phyloP scores from a whole-genome alignment of 2,888 invertebrate species.

The Macropis europaea region DNA sequence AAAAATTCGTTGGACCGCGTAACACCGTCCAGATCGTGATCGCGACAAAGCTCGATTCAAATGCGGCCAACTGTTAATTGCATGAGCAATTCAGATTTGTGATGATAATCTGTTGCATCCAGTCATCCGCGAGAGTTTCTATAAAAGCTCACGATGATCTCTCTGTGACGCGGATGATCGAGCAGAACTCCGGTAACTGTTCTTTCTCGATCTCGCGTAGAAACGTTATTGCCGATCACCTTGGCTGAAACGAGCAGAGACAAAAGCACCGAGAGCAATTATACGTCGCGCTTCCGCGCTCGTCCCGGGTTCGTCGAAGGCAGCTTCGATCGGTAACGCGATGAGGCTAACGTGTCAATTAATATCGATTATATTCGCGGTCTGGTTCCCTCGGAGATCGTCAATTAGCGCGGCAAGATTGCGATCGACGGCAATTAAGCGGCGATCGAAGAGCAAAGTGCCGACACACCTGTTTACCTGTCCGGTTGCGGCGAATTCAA shows the following conservation, averaged over 20 bases:
- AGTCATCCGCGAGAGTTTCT: constrained; percentile 12
- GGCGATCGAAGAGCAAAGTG: constrained; percentile 39
- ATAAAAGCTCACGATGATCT: constrained; percentile 17
- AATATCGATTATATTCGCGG: constrained; percentile 60
- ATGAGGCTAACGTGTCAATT: constrained; percentile 66
- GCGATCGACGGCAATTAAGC: constrained; percentile 57
- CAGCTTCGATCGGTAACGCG: constrained; percentile 7
- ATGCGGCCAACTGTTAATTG: constrained; percentile 20
- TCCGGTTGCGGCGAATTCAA: background rate
- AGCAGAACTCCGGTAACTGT: constrained; percentile 21
- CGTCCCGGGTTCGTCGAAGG: background rate
- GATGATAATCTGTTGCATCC: constrained; percentile 8
- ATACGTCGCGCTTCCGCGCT: constrained; percentile 4
- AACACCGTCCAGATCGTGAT: too few relatives aligned
- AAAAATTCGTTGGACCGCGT: background rate
- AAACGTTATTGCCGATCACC: constrained; percentile 51
- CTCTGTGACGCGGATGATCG: background rate
- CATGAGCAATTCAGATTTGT: constrained; percentile 26
- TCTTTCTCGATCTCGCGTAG: constrained; percentile 25
- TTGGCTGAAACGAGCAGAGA: constrained; percentile 36
- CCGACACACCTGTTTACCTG: constrained; percentile 48
- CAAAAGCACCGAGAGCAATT: constrained; percentile 37
- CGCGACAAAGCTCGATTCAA: constrained; percentile 17
- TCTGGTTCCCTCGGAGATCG: constrained; percentile 40
- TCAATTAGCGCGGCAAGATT: constrained; percentile 56